Percentiles rank a stretch among this genome's conserved stretches.
Conservation (phyloP, 2,113 vertebrate genomes). For the Pelobates fuscus region DNA sequence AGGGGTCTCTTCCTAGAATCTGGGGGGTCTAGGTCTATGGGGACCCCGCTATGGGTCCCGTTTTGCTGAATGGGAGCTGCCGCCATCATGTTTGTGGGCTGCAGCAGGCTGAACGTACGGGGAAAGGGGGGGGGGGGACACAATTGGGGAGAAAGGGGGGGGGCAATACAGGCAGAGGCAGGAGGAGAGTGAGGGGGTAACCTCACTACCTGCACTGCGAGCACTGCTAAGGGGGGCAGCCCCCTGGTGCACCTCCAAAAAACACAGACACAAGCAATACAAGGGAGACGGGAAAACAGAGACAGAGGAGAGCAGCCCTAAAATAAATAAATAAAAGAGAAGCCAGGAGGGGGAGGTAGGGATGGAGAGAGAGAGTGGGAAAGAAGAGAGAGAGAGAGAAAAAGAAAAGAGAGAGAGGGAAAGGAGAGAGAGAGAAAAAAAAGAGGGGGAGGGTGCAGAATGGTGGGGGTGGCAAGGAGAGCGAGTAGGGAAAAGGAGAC, state of each 20-base stretch:
- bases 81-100: conserved; percentile 79
- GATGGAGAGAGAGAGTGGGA: conserved; percentile 65
- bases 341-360: conserved; percentile 64
- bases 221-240: conserved; percentile 56
- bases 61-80: conserved; percentile 82
- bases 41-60: conserved; percentile 78
- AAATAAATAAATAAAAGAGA: conserved; percentile 58
- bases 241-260: conserved; percentile 47
- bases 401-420: conserved; percentile 55
- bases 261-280: conserved; percentile 42
- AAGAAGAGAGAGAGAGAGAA: conserved; percentile 56
- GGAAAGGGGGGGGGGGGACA: conserved; percentile 26
- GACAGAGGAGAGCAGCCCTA: conserved; percentile 35
- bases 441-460: conserved; percentile 44
- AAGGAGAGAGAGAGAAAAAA: conserved; percentile 39
- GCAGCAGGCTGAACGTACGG: conserved; percentile 55
- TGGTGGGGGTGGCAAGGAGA: conserved; percentile 57
- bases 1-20: conserved; percentile 80
- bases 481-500: conserved; percentile 50
- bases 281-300: conserved; percentile 34
- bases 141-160: conserved; percentile 44
- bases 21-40: conserved; percentile 79
- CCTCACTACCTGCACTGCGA: conserved; percentile 59
- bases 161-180: not conserved
- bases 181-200: conserved; percentile 46